These are phyloP conservation scores for Leptinotarsa peninsularis DNA, from an alignment of 2,888 invertebrate species.

Conservation along the genomic window DNA sequence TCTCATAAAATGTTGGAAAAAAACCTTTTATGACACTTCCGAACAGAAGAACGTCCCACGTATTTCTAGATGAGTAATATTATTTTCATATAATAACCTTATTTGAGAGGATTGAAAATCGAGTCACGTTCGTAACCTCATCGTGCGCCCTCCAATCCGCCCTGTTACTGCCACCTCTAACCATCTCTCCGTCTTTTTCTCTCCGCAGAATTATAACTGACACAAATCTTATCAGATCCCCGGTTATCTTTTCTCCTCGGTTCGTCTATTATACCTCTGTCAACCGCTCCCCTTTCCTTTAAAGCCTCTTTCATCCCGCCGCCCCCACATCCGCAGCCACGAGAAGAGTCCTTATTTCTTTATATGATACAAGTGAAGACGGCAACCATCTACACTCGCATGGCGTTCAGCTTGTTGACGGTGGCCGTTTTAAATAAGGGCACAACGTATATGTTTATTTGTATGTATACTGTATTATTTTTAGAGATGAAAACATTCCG, in stretches of 20 bases:
- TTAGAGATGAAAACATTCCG: too few relatives aligned
- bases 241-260: slow-evolving; percentile 54
- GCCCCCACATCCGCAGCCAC: slow-evolving; percentile 20
- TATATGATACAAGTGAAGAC: slow-evolving; percentile 41
- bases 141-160: slow-evolving; percentile 39
- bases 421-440: slow-evolving; percentile 30
- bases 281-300: slow-evolving; percentile 31
- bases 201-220: slow-evolving; percentile 54
- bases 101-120: slow-evolving; percentile 60
- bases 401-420: slow-evolving; percentile 24
- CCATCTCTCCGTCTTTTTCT: slow-evolving; percentile 12
- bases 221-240: slow-evolving; percentile 58
- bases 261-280: slow-evolving; percentile 50
- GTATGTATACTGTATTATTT: too few relatives aligned
- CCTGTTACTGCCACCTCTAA: slow-evolving; percentile 48
- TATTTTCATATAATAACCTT: slow-evolving; percentile 62
- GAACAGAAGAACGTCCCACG: slow-evolving; percentile 31
- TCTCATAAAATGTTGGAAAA: neutral
- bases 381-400: neutral
- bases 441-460: neutral
- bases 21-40: neutral
- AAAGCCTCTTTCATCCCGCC: slow-evolving; percentile 15
- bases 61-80: slow-evolving; percentile 56
- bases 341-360: slow-evolving; percentile 46
- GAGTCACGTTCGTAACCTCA: slow-evolving; percentile 57